Evolutionary conservation across 1,140 invertebrate genomes (phyloP).

Genomic region (Paraescarpia echinospica): DNA sequence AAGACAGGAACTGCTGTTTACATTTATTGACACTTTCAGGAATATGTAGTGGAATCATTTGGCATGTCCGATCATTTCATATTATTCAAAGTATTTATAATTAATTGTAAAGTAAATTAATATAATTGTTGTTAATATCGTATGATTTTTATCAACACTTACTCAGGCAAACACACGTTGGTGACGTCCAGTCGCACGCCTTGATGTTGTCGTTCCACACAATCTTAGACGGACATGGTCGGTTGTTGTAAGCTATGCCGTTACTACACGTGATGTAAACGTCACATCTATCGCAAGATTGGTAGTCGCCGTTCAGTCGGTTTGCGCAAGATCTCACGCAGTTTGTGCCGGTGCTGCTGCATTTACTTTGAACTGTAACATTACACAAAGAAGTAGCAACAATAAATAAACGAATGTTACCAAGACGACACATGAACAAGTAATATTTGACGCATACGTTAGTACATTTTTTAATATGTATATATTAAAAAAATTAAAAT

Average conservation of each 20-base stretch:
- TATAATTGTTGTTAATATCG: not conserved
- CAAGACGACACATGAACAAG: not conserved
- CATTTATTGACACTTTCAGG: too few species aligned
- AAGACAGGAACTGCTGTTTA: too few species aligned
- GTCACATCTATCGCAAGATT: constrained; percentile 33
- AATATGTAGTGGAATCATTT: too few species aligned
- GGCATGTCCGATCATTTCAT: too few species aligned
- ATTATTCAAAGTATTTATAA: too few species aligned
- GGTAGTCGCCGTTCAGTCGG: constrained; percentile 59
- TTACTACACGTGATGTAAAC: constrained; percentile 33
- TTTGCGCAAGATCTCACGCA: constrained; percentile 77
- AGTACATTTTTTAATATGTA: too few species aligned
- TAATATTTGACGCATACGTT: too few species aligned
- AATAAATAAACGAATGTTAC: not conserved
- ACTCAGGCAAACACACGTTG: not conserved
- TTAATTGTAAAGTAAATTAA: not conserved
- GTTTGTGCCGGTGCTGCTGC: constrained; percentile 32
- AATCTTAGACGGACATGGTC: constrained; percentile 14
- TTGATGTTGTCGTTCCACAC: constrained; percentile 6
- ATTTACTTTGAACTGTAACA: not conserved
- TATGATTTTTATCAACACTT: not conserved
- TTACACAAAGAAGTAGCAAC: not conserved
- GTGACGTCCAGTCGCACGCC: constrained; percentile 10
- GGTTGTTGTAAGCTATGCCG: constrained; percentile 27
- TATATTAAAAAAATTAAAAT: too few species aligned